A percentile compares a stretch with the other conserved stretches of the same genome.
These are phyloP conservation scores for Ditylenchus weischeri DNA, from an alignment of 2,888 invertebrate species.

Conservation along the genomic window DNA sequence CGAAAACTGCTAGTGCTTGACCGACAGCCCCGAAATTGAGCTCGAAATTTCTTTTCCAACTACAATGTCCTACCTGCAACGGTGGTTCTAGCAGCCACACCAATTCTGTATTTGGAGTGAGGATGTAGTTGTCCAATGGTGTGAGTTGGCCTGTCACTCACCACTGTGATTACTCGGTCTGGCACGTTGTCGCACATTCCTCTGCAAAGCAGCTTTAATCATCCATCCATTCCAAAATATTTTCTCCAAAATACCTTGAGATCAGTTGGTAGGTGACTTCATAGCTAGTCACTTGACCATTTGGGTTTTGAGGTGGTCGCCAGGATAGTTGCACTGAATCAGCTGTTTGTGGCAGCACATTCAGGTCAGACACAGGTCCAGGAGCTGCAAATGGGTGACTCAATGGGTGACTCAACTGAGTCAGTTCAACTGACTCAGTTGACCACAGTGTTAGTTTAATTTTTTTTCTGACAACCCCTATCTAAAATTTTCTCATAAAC, in stretches of 20 bases:
- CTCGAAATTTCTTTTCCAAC: not conserved
- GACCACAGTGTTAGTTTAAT: too few relatives aligned
- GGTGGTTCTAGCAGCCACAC: conserved; percentile 56
- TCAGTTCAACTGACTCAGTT: too few relatives aligned
- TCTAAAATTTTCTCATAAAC: too few relatives aligned
- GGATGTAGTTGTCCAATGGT: conserved; percentile 54
- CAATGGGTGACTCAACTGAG: too few relatives aligned
- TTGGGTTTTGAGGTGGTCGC: conserved; percentile 54
- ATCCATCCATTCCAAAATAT: not conserved
- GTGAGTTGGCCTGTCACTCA: conserved; percentile 45
- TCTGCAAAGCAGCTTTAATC: conserved; percentile 21
- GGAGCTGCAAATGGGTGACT: conserved; percentile 47
- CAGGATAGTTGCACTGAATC: conserved; percentile 54
- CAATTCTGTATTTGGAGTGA: conserved; percentile 57
- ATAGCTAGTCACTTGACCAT: conserved; percentile 55
- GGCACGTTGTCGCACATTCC: conserved; percentile 55
- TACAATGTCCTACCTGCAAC: conserved; percentile 31
- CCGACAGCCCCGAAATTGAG: too few relatives aligned
- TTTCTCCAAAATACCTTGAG: conserved; percentile 28
- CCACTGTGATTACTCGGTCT: conserved; percentile 48
- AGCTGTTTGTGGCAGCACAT: conserved; percentile 47
- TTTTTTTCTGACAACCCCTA: too few relatives aligned
- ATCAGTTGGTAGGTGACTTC: conserved; percentile 58
- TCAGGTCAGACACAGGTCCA: conserved; percentile 53
- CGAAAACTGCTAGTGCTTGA: too few relatives aligned